Evolutionary conservation across 1,140 invertebrate species (phyloP), one percentile per base, ranked within the genome.

Genomic region (Drepana arcuata): DNA sequence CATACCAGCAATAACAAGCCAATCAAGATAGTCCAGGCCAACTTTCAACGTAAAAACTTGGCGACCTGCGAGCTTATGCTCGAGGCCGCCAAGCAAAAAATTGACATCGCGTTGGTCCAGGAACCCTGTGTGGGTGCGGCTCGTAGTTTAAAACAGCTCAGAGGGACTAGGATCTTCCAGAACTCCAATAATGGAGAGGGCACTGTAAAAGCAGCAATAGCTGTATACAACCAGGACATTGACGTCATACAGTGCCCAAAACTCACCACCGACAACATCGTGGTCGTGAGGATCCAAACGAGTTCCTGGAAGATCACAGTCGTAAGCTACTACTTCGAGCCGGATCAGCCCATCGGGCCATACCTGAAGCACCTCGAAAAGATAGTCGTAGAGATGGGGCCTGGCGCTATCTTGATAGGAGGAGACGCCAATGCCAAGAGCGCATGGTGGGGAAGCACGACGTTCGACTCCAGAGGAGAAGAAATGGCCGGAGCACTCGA

Each of bases 391-490:
- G 14, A 25, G 15, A 6, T 36, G n/a, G 11, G 9, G 1, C 23
- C 15, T 1, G 13, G 6, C 7, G 39, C 28, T 6, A 10, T 41
- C 0, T 25, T 59, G 7, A 6, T 56, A 2, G 52, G 48, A 1
- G 57, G 57, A 0, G 52, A 61, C 25, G 12, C 18, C 0, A 55
- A 55, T 11, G 48, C 57, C 1, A 42, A 45, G 14, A 61, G 36
- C 15, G 14, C 13, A 1, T 50, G 49, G 58, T 61, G 52, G 49
- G 53, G 44, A 0, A 48, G 47, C 18, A 0, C 2, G 1, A 15
- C 10, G 1, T 16, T 7, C 1, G 48, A 53, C 23, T 2, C 12
- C 2, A 33, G 47, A 12, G 51, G 50, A 1, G 16, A 43, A 4
- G 24, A 9, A 7, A 1, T 52, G 10, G n/a, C 7, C 0, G 33